Evolutionary conservation across 2,113 vertebrate genomes (phyloP).

Genomic region (Oceanites oceanicus): DNA sequence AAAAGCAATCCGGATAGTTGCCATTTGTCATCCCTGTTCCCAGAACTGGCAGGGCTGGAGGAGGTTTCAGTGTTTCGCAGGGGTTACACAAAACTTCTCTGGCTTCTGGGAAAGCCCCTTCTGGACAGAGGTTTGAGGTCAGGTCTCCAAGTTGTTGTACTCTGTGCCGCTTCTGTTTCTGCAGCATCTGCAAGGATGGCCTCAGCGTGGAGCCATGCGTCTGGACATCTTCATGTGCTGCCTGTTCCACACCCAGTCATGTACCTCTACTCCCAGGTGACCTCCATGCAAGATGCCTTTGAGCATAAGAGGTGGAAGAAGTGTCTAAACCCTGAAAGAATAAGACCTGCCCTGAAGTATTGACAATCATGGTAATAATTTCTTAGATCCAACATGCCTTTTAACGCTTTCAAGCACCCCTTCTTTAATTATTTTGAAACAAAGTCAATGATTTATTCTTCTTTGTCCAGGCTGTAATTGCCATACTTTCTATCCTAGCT

Average conservation of each 20-base stretch:
- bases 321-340: not conserved
- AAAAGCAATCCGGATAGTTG: not conserved
- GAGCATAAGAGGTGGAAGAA: not conserved
- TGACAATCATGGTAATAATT: not conserved
- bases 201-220: accelerated
- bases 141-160: not conserved
- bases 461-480: not conserved
- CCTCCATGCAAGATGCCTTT: not conserved
- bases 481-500: not conserved
- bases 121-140: not conserved
- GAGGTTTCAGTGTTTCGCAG: not conserved
- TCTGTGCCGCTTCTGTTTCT: not conserved
- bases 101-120: not conserved
- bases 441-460: not conserved
- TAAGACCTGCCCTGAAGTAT: not conserved
- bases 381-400: not conserved
- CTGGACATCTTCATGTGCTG: not conserved
- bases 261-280: not conserved
- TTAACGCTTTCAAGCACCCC: not conserved
- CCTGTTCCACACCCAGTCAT: accelerated
- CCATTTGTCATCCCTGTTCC: not conserved
- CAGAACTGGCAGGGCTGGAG: not conserved
- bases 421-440: not conserved
- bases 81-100: not conserved
- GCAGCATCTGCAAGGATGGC: not conserved